A percentile compares a stretch with the other conserved stretches of the same genome.
phyloP scores from a whole-genome alignment of 2,888 invertebrate species.

The Thereva unica region DNA sequence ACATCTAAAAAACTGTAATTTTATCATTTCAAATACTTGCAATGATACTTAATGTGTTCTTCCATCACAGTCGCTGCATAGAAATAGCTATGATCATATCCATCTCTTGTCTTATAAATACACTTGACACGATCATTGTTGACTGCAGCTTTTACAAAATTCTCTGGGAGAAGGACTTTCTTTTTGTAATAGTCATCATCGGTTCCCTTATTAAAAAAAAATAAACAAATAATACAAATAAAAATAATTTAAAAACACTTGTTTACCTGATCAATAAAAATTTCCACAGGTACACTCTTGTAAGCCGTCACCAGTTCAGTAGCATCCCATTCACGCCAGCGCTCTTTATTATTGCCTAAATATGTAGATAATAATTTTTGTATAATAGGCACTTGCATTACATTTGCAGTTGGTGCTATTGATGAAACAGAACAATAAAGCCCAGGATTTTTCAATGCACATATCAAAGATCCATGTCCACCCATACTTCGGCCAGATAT shows the following conservation, averaged over 20 bases:
- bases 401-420: conserved; percentile 94
- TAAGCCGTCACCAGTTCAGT: conserved; percentile 80
- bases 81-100: conserved; percentile 95
- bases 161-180: conserved; percentile 81
- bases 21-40: conserved; percentile 69
- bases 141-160: conserved; percentile 63
- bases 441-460: conserved; percentile 88
- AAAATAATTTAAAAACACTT: neutral
- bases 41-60: conserved; percentile 91
- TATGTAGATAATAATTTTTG: conserved; percentile 82
- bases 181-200: conserved; percentile 78
- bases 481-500: conserved; percentile 96
- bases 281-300: conserved; percentile 77
- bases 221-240: neutral
- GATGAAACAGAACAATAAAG: conserved; percentile 87
- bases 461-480: conserved; percentile 93
- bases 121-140: conserved; percentile 68
- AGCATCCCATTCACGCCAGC: conserved; percentile 88
- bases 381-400: conserved; percentile 84
- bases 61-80: conserved; percentile 90
- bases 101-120: conserved; percentile 73
- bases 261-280: conserved; percentile 75
- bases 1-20: neutral
- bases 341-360: conserved; percentile 68
- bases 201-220: conserved; percentile 65